Base-by-base conservation (phyloP, 2,888 invertebrate genomes). In the Hirtodrosophila duncani region DNA sequence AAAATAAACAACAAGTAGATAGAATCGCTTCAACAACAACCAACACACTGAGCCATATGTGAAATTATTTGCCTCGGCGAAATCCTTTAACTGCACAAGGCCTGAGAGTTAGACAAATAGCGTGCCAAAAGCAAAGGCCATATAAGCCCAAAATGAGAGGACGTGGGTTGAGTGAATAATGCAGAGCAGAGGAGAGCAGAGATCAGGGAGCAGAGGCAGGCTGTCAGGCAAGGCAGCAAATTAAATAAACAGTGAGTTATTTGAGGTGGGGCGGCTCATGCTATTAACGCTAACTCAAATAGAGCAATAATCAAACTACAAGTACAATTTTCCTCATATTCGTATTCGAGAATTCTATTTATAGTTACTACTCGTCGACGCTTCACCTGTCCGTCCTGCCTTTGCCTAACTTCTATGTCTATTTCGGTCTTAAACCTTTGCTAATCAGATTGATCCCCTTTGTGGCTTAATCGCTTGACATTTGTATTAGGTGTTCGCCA, bases 391-490 rank as follows among this genome's bases (percentile, higher is more conserved):
- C 10, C 4, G 9, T 29, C 29, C 3, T 11, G 11, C 11, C 7
- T 38, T 16, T 11, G 10, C 24, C n/a, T 17, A 7, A 11, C 13
- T 16, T n/a, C 18, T 33, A 26, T 31, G 11, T 10, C 13, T 23
- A 55, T 51, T 59, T 56, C 48, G 38, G 36, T 24, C 46, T n/a
- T 72, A 81, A 78, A 79, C 70, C 75, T 61, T 65, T 79, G 72
- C 82, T 81, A 83, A 81, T 81, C 82, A 82, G 70, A 39, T 57
- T 81, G 81, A 83, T 82, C 75, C 83, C 63, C 72, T 74, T 66
- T 66, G 69, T 68, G 74, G 68, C 65, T 78, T 83, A 82, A 82
- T 82, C 82, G 81, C 63, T 64, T 82, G 72, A 78, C 81, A 75
- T 81, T 81, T 74, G 80, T 81, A 65, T 81, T 79, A 75, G 75